These are phyloP conservation scores for Drosophila paramelanica DNA, from an alignment of 2,888 invertebrate genomes.

Conservation along the genomic window DNA sequence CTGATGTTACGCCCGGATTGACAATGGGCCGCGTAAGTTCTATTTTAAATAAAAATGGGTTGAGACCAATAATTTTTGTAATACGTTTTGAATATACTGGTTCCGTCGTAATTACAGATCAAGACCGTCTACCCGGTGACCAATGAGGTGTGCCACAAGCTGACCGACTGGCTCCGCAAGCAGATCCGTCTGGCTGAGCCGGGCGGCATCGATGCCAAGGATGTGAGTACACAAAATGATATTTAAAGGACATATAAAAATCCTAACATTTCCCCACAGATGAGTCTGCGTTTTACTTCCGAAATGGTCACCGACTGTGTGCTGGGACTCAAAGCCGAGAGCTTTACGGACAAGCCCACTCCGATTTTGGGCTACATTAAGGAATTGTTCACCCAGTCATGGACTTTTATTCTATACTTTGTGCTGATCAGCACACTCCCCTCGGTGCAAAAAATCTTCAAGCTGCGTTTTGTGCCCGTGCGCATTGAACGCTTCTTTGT, in stretches of 20 bases:
- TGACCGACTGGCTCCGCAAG: conserved; percentile 84
- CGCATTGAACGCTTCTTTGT: conserved; percentile 87
- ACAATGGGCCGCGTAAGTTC: conserved; percentile 85
- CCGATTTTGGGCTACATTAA: conserved; percentile 78
- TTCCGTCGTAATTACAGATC: conserved; percentile 55
- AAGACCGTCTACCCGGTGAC: conserved; percentile 86
- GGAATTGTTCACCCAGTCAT: conserved; percentile 73
- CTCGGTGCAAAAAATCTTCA: conserved; percentile 57
- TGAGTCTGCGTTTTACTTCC: conserved; percentile 83
- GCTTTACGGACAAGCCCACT: conserved; percentile 80
- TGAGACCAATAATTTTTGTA: too few species aligned
- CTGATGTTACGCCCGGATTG: conserved; percentile 86
- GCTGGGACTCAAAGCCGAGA: conserved; percentile 85
- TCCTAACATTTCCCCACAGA: conserved; percentile 44
- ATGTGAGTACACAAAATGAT: conserved; percentile 63
- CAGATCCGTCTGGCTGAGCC: conserved; percentile 68
- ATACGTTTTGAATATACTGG: too few species aligned
- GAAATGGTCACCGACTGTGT: conserved; percentile 85
- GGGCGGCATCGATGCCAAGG: conserved; percentile 84
- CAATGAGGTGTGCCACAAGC: conserved; percentile 83
- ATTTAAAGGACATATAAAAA: too few species aligned
- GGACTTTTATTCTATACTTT: conserved; percentile 56
- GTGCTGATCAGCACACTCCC: conserved; percentile 73
- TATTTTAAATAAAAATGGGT: too few species aligned
- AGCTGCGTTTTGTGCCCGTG: conserved; percentile 75